phyloP scores from a whole-genome alignment of 2,888 invertebrate species.

The Trachelus troglodyta region DNA sequence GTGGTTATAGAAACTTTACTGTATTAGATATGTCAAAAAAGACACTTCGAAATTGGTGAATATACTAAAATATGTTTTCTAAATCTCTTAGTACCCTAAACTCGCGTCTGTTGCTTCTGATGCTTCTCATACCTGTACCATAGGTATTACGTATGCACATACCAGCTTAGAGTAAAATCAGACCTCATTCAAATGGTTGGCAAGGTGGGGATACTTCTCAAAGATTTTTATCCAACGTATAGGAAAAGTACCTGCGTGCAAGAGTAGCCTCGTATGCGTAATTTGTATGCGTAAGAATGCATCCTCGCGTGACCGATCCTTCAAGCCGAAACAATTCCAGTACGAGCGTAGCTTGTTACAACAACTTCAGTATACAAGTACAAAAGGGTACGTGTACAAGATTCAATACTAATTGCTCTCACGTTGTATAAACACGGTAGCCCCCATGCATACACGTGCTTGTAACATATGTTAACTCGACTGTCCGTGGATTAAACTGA shows the following conservation, averaged over 20 bases:
- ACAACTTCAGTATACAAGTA: neutral
- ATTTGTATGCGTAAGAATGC: conserved; percentile 5
- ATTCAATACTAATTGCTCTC: neutral
- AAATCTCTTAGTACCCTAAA: too few relatives aligned
- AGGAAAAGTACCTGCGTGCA: neutral
- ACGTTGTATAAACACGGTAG: neutral
- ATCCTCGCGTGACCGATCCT: conserved; percentile 4
- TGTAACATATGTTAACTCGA: neutral
- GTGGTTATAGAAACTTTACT: neutral
- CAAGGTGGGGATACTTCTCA: neutral
- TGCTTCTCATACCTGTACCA: neutral
- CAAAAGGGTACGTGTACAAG: neutral
- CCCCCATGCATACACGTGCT: neutral
- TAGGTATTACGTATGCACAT: neutral
- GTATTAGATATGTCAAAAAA: neutral
- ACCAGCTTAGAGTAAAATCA: neutral
- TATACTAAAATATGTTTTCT: too few relatives aligned
- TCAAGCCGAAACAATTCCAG: neutral
- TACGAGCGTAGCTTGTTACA: neutral
- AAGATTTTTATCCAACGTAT: neutral
- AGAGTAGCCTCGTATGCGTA: neutral
- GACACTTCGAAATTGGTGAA: neutral
- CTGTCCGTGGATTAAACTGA: neutral
- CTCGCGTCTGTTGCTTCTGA: neutral
- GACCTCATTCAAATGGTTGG: neutral